Evolutionary conservation across 2,797 vertebrate genomes (phyloP).

Genomic region (Cygnus olor): DNA sequence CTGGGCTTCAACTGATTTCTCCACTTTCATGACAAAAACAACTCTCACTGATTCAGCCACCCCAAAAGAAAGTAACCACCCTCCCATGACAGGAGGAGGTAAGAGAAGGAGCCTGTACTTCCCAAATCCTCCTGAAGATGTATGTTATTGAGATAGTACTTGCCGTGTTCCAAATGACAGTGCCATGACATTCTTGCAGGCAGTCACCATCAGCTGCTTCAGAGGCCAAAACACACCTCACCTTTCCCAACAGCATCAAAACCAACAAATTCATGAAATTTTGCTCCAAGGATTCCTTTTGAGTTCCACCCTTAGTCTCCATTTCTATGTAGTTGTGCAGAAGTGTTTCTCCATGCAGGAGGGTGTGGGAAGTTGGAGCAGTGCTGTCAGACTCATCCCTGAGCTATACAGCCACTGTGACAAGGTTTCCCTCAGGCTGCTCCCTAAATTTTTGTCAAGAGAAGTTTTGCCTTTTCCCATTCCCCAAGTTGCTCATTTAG

Average conservation of each 20-base stretch:
- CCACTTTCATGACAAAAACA: not conserved
- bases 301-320: not conserved
- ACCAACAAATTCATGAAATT: not conserved
- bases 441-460: not conserved
- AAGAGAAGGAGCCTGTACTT: not conserved
- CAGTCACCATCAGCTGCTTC: not conserved
- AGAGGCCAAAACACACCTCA: not conserved
- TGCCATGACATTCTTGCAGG: not conserved
- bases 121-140: not conserved
- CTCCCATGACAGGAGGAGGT: not conserved
- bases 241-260: not conserved
- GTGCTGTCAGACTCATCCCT: not conserved
- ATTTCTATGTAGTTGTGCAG: not conserved
- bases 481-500: not conserved
- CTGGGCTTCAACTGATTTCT: not conserved
- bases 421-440: not conserved
- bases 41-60: not conserved
- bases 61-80: not conserved
- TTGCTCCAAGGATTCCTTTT: not conserved
- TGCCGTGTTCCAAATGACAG: not conserved
- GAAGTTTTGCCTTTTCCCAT: not conserved
- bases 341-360: not conserved
- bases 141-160: not conserved
- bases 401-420: not conserved
- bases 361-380: not conserved